Base-by-base conservation (phyloP, 2,113 vertebrate genomes). In the Carollia perspicillata region DNA sequence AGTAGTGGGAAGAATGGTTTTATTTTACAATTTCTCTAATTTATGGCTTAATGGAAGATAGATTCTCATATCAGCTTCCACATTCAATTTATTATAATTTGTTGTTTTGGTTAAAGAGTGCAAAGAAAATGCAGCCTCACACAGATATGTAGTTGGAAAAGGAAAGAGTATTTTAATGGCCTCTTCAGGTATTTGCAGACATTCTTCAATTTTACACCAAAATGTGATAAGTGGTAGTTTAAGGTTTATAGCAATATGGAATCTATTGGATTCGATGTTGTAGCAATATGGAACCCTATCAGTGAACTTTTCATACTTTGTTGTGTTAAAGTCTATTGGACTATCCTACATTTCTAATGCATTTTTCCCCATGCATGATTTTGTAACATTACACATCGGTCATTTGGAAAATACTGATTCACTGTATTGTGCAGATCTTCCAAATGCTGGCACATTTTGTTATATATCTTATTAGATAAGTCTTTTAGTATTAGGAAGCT, bases 1-100 rank as follows among this genome's bases (percentile, higher is more conserved):
- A 72, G 47, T 44, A 78, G 47, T 97, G 18, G 71, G 40, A 63
- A 92, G 71, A 86, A 77, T 83, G n/a, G 40, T 77, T 77, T 89
- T 90, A 10, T 84, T 71, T 94, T 58, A 86, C 2, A 66, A 16
- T 77, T 87, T 95, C 37, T 81, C 28, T 94, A 53, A 60, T 55
- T 95, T 95, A 30, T 80, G 17, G 11, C 14, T 68, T 89, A 85
- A 40, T 11, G 69, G 47, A 91, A 66, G 5, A 51, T 60, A 13
- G 7, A 66, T 89, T 94, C 66, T 94, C 11, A 5, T 95, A 49
- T 55, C 44, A 81, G 33, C 26, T 22, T 88, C 44, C 49, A 33
- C 9, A 60, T 53, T 93, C 4, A 66, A 7, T 93, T 53, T 89
- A 5, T 79, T 83, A 17, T 14, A 71, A 0, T 77, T 28, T 55